Evolutionary conservation across 2,113 vertebrate genomes (phyloP), one percentile per base, ranked within the genome.

Genomic region (Alectura lathami): DNA sequence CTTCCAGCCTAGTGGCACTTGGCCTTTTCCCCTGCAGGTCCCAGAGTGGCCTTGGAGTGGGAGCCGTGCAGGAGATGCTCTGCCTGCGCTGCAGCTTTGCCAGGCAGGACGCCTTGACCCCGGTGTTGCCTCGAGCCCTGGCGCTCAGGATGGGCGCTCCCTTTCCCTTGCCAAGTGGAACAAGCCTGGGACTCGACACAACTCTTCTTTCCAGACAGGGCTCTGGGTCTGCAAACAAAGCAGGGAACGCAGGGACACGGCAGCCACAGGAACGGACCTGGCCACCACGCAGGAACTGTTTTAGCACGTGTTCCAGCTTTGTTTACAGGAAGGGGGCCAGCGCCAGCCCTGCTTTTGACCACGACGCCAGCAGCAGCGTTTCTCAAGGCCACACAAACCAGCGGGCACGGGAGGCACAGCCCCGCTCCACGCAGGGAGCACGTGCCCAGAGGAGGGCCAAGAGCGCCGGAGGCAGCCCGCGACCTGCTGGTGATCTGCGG

Each of bases 221-320:
- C 59, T 78, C 48, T 17, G 32, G 16, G 13, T 12, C 40, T n/a
- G 26, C 15, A 32, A 94, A 54, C 32, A 74, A 12, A 48, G 40
- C 22, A 10, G 40, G 59, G 38, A 56, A 26, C 13, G 0, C 36
- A 86, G 18, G 15, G 43, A 5, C 16, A 34, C 2, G 32, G 43
- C 57, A 59, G 50, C 29, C 67, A 56, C 4, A 4, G 68, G 24
- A 51, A 47, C 38, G 23, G n/a, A 43, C 57, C 10, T 40, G 29
- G 5, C 6, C 74, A 20, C 45, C 43, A 6, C 0, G 2, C n/a
- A 34, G 69, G 30, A 82, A 21, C 27, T 24, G 6, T 42, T 76
- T 47, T 36, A 54, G n/a, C 51, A 20, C 0, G 0, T 48, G 67
- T 38, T 42, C 0, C 0, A 53, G 47, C 51, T 56, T 53, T 43